A percentile compares a stretch with the other conserved stretches of the same genome.
Evolutionary conservation across 2,797 vertebrate genomes (phyloP).

Genomic region (Iguana delicatissima): DNA sequence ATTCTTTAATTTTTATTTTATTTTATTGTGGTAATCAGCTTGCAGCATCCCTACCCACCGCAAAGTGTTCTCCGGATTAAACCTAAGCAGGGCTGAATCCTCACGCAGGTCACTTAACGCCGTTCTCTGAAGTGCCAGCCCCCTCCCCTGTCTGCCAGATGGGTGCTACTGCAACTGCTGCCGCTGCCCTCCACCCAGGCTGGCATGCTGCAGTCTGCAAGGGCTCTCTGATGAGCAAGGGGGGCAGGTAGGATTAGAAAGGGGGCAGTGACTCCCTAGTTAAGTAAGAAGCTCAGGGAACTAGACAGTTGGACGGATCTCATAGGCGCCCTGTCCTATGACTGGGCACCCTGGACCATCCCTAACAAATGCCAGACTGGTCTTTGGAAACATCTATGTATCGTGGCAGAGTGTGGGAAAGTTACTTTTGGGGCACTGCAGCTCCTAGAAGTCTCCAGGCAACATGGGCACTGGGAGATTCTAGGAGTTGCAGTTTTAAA

Average conservation of each 20-base stretch:
- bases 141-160: neutral
- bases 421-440: too few relatives aligned
- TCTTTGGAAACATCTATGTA: neutral
- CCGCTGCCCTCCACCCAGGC: neutral
- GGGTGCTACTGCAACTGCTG: neutral
- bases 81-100: slow-evolving; percentile 24
- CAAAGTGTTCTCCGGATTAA: slow-evolving; percentile 22
- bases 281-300: slow-evolving; percentile 12
- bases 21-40: slow-evolving; percentile 39
- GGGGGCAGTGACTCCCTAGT: neutral
- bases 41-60: neutral
- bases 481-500: too few relatives aligned
- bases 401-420: too few relatives aligned
- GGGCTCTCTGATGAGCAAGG: neutral
- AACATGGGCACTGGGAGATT: too few relatives aligned
- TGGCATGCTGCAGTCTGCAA: neutral
- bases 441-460: too few relatives aligned
- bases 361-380: neutral
- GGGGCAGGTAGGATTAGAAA: neutral
- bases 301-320: neutral
- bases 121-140: neutral
- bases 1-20: neutral
- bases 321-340: neutral
- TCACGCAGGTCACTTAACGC: slow-evolving; percentile 19
- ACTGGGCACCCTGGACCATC: neutral